Conservation (phyloP, 2,888 invertebrate genomes). For the Eucriotettix oculatus region DNA sequence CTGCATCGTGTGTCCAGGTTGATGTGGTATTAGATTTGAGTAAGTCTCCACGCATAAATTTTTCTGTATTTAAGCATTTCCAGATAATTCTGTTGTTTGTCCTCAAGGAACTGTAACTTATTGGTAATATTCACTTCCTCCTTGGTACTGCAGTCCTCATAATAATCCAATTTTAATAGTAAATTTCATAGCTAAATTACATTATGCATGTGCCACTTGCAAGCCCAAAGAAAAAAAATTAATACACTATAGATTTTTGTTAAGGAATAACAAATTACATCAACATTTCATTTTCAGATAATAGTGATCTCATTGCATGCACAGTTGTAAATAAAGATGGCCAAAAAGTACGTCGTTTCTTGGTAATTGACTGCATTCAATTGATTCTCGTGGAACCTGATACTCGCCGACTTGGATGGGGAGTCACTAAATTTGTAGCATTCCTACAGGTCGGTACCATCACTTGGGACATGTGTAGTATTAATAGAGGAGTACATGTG, state of each 20-base stretch:
- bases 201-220: too few relatives aligned
- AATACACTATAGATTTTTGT: too few relatives aligned
- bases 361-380: conserved; percentile 90
- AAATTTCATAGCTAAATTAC: not conserved
- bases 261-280: too few relatives aligned
- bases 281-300: conserved; percentile 45
- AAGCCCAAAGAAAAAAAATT: too few relatives aligned
- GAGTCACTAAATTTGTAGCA: conserved; percentile 91
- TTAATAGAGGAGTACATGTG: too few relatives aligned
- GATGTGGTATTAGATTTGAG: conserved; percentile 92
- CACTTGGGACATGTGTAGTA: too few relatives aligned
- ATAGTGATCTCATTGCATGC: conserved; percentile 93
- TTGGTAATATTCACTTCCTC: not conserved
- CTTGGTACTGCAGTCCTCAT: not conserved
- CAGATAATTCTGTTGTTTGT: not conserved
- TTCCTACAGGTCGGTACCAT: conserved; percentile 44
- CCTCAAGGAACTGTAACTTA: not conserved
- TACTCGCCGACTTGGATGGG: conserved; percentile 87
- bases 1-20: conserved; percentile 75
- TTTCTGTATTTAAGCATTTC: not conserved
- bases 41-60: too few relatives aligned
- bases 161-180: not conserved
- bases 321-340: conserved; percentile 83
- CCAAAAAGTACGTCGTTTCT: conserved; percentile 77
- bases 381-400: conserved; percentile 96